Conservation (phyloP, 2,797 vertebrate genomes). For the Lagorchestes hirsutus region DNA sequence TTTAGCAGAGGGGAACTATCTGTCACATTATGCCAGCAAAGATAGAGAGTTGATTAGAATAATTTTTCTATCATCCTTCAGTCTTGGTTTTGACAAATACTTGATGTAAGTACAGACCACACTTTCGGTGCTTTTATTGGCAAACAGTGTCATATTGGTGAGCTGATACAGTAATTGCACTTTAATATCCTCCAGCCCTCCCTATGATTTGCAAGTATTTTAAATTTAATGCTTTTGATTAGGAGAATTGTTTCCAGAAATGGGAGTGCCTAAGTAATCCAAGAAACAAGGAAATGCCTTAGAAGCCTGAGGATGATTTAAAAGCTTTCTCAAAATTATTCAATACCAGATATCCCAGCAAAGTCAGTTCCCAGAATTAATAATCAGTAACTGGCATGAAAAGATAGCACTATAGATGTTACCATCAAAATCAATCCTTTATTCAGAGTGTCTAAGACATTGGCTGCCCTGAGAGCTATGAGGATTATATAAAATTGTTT, state of each 20-base stretch:
- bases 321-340: constrained; percentile 72
- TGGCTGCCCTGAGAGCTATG: not conserved
- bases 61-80: constrained; percentile 62
- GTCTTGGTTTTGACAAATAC: constrained; percentile 70
- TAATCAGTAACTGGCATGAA: constrained; percentile 60
- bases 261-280: constrained; percentile 68
- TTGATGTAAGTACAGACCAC: constrained; percentile 73
- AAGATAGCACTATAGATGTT: constrained; percentile 56
- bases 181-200: constrained; percentile 59
- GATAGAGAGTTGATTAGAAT: constrained; percentile 58
- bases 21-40: constrained; percentile 58
- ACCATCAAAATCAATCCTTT: constrained; percentile 48
- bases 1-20: constrained; percentile 10
- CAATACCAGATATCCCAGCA: constrained; percentile 63
- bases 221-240: constrained; percentile 71
- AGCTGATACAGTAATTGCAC: constrained; percentile 69
- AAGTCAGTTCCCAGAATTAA: constrained; percentile 72
- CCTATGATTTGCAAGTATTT: constrained; percentile 66
- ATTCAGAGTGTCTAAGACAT: constrained; percentile 5
- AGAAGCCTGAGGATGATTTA: constrained; percentile 65
- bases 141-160: constrained; percentile 60
- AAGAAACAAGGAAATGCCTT: constrained; percentile 73
- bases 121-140: constrained; percentile 69
- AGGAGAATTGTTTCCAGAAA: constrained; percentile 72
- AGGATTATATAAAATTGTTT: constrained; percentile 40